These are phyloP conservation scores for Brachyalestes nurse DNA, from an alignment of 2,797 vertebrate species.

Conservation along the genomic window DNA sequence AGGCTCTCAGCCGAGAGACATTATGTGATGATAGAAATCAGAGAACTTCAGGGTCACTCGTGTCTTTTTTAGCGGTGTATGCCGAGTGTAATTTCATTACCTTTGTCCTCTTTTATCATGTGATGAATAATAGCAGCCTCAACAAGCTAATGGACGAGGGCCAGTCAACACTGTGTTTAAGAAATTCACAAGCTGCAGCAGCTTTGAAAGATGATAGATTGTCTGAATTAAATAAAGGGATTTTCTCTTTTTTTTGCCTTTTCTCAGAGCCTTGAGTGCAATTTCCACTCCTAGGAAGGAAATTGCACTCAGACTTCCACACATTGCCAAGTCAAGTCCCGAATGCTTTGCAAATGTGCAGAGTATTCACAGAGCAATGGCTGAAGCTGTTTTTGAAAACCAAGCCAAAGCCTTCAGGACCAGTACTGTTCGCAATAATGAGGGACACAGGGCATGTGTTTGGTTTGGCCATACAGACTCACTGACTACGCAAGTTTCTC, in stretches of 20 bases:
- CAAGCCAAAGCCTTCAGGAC: slow-evolving; percentile 46
- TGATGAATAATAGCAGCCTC: slow-evolving; percentile 73
- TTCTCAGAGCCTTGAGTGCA: slow-evolving; percentile 42
- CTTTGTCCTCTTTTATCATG: slow-evolving; percentile 70
- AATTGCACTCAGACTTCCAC: slow-evolving; percentile 72
- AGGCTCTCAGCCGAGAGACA: slow-evolving; percentile 45
- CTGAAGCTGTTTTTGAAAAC: slow-evolving; percentile 53
- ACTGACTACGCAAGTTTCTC: slow-evolving; percentile 19
- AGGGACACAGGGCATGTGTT: slow-evolving; percentile 30
- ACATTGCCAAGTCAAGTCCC: slow-evolving; percentile 75
- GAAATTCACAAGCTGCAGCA: slow-evolving; percentile 64
- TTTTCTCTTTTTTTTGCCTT: slow-evolving; percentile 44
- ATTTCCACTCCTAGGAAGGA: slow-evolving; percentile 70
- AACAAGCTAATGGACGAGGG: slow-evolving; percentile 68
- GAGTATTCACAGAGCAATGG: slow-evolving; percentile 59
- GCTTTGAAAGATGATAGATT: slow-evolving; percentile 66
- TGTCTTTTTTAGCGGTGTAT: slow-evolving; percentile 67
- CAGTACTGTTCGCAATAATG: slow-evolving; percentile 38
- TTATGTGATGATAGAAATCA: slow-evolving; percentile 56
- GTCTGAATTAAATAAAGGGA: slow-evolving; percentile 64
- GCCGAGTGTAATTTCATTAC: slow-evolving; percentile 74
- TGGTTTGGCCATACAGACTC: slow-evolving; percentile 13
- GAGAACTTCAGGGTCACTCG: slow-evolving; percentile 68
- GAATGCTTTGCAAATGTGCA: slow-evolving; percentile 50
- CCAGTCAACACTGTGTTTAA: slow-evolving; percentile 74